Base-by-base conservation (phyloP, 2,113 vertebrate species). In the Abramis brama region DNA sequence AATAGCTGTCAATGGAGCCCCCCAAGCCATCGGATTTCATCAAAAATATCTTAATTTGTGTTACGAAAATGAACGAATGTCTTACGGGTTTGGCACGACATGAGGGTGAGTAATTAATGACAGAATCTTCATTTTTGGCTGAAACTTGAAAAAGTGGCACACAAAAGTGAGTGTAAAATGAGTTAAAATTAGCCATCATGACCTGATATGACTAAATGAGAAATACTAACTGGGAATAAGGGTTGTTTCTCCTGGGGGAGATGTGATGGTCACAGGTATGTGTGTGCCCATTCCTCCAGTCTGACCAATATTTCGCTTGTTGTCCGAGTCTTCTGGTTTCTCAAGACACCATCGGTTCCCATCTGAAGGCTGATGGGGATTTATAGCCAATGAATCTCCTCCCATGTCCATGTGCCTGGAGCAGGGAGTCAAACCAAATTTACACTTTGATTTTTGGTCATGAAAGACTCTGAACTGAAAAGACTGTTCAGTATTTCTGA, bases 271-370 rank as follows among this genome's bases (percentile, higher is more conserved):
- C 82, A 96, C 96, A 0, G 97, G 97, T 71, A 96, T 91, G 47
- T 95, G 95, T 85, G 93, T 92, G 30, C 94, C 89, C 2, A 93
- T 88, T 66, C 95, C 94, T 5, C 94, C 95, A 83, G 96, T 97
- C 52, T 94, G 93, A 0, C 93, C 95, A 62, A 97, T 95, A 0
- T 98, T 99, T 79, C 93, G 96, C 94, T 97, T 97, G 90, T 98
- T 97, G 91, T 98, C 97, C 0, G 96, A 96, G 15, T 98, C 97
- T 90, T 98, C 98, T 0, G 94, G 94, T 85, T 94, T 95, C 64
- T 97, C 96, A 0, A 94, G 91, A 11, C 95, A 93, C 90, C 96
- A 97, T 87, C 93, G 94, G 5, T 92, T 92, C 3, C 66, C 91
- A 11, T 91, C 95, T 0, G 94, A 93, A 87, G 92, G 95, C 86